phyloP scores from a whole-genome alignment of 1,140 invertebrate species.

The Globodera ellingtonae region DNA sequence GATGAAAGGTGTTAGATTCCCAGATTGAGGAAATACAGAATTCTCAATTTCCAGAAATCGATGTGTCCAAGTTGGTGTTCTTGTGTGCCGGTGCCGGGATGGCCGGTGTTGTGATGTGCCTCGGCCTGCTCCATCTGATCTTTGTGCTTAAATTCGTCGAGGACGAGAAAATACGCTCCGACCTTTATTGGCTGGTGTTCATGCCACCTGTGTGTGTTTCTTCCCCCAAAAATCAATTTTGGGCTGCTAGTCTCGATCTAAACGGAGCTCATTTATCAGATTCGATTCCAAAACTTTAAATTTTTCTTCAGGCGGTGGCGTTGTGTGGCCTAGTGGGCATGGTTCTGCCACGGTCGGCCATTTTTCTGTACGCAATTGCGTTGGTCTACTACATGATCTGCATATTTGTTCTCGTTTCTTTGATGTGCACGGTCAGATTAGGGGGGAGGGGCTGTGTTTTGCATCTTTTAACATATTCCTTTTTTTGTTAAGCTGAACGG shows the following conservation, averaged over 20 bases:
- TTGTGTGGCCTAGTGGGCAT: constrained; percentile 58
- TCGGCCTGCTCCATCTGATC: constrained; percentile 51
- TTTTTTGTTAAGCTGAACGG: background rate
- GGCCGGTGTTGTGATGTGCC: constrained; percentile 36
- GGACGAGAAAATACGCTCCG: constrained; percentile 57
- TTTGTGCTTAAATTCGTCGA: constrained; percentile 57
- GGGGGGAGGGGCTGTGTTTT: background rate
- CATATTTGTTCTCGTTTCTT: constrained; percentile 44
- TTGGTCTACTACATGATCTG: constrained; percentile 58
- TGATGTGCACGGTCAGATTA: constrained; percentile 48
- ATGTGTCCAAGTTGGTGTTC: constrained; percentile 37
- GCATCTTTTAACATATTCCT: background rate
- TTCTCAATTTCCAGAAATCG: constrained; percentile 45
- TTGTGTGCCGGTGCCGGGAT: constrained; percentile 34
- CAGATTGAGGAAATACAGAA: no score
- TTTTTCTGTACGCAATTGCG: constrained; percentile 60
- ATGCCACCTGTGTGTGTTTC: constrained; percentile 50
- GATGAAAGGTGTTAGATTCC: constrained; percentile 18
- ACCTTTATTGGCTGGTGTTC: constrained; percentile 61
- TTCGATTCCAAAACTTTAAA: no score
- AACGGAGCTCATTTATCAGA: no score
- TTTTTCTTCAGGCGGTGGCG: constrained; percentile 40
- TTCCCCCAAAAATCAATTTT: no score
- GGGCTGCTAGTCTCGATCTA: no score
- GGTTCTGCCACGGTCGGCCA: constrained; percentile 57